Evolutionary conservation across 2,797 vertebrate species (phyloP).

Genomic region (Myotis vivesi): DNA sequence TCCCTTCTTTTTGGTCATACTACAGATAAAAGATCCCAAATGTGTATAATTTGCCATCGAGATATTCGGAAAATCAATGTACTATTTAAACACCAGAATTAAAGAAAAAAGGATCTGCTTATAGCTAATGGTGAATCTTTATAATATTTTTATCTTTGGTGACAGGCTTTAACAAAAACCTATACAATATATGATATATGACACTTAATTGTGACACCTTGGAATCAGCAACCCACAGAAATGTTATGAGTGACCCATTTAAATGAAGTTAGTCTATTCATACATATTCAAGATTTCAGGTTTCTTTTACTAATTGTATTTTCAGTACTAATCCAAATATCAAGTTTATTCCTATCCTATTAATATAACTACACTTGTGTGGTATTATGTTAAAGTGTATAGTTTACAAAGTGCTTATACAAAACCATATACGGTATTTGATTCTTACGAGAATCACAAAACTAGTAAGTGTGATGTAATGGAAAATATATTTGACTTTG

Average conservation of each 20-base stretch:
- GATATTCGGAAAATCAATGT: conserved; percentile 55
- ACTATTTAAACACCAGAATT: conserved; percentile 48
- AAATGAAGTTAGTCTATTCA: conserved; percentile 4
- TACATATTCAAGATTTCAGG: not conserved
- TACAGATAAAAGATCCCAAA: conserved; percentile 5
- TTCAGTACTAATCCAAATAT: not conserved
- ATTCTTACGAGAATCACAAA: not conserved
- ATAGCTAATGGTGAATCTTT: conserved; percentile 27
- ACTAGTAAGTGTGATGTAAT: conserved; percentile 3
- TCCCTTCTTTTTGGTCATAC: not conserved
- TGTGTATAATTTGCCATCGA: conserved; percentile 22
- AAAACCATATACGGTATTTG: not conserved
- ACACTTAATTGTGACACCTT: not conserved
- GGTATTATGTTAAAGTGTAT: not conserved
- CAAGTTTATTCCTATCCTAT: conserved; percentile 33
- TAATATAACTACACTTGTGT: conserved; percentile 23
- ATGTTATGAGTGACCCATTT: not conserved
- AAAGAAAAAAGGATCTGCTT: not conserved
- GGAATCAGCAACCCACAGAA: conserved; percentile 13
- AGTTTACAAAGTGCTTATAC: not conserved
- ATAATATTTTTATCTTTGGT: conserved; percentile 30
- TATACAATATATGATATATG: not conserved
- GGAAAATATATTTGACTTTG: conserved; percentile 24
- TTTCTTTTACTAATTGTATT: conserved; percentile 33
- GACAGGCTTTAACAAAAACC: not conserved